Evolutionary conservation across 2,888 invertebrate species (phyloP), one percentile per base, ranked within the genome.

Genomic region (Icerya purchasi): DNA sequence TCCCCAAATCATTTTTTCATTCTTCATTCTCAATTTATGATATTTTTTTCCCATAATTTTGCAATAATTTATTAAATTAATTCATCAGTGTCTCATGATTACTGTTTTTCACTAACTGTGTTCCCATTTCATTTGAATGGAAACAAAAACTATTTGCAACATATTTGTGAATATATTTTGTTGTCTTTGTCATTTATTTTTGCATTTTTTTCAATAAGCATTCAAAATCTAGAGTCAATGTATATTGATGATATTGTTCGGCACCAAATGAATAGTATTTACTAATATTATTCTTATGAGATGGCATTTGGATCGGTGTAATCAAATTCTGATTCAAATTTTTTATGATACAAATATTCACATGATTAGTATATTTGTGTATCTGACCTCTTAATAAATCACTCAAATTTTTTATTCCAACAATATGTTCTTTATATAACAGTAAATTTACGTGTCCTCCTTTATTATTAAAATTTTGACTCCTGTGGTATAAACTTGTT

Each of bases 251-350:
- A 54, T 54, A 54, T 54, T 54, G 54, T 54, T 54, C 54, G 18
- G 54, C 54, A 54, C 23, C 22, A 54, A 54, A 54, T 22, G 54
- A 54, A 54, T 54, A 54, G 23, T 54, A 54, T 20, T 54, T 54
- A n/a, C 54, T 54, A 54, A 54, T 54, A 54, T 22, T 22, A 54
- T 54, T 54, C 3, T 54, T 54, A 53, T 53, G 20, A 53, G 53
- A 20, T 18, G 54, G 54, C 54, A 54, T 54, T 53, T 53, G 19
- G 21, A 53, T 53, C 19, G 21, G 19, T 53, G 21, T 53, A 53
- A 10, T 53, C 53, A 2, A 22, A 20, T 22, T 53, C 53, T 53
- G 21, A 20, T 53, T 53, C 20, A 53, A 53, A 53, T 53, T 53
- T 53, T 19, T 53, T 53, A 53, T 19, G 53, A 53, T 53, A 19